Base-by-base conservation (phyloP, 2,113 vertebrate species). In the Paracanthobrama guichenoti region DNA sequence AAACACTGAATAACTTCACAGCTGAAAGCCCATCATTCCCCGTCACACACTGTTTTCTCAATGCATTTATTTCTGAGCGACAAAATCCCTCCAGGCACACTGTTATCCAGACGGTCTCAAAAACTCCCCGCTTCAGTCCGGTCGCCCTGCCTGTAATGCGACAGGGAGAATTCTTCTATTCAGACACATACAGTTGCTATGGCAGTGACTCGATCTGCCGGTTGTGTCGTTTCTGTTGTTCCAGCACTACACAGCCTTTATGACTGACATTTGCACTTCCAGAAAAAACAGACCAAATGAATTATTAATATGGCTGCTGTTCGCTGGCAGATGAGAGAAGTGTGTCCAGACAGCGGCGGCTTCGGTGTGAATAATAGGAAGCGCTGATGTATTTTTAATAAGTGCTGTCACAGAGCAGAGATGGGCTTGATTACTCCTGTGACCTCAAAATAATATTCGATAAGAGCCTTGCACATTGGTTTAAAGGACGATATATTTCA, bases 381-480 rank as follows among this genome's bases (percentile, higher is more conserved):
- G 14, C 4, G 60, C 79, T 46, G 64, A 67, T 66, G 60, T 20
- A 80, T 67, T 80, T 79, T 80, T 80, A 80, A 80, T 71, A 71
- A 44, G 22, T 14, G 5, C 39, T 72, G 69, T 46, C 39, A 13
- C 2, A 14, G 69, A 24, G 39, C 20, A 24, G 39, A 1, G 39
- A 72, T 44, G 35, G 67, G 20, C 67, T n/a, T 35, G 67, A 44
- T 39, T 71, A 71, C 67, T 24, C 39, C 39, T 71, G 4, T 13
- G 20, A 71, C 39, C 67, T 71, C 39, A 71, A 71, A 71, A 14
- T 46, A 46, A 44, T 24, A 11, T n/a, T 72, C 5, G 4, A 72
- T 46, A 72, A 42, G 42, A 72, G 66, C 31, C 3, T 67, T 20
- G 11, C 10, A 14, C 39, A 44, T 13, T 72, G 67, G 24, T 44